Conservation (phyloP, 2,888 invertebrate genomes). For the Adela reaumurella region DNA sequence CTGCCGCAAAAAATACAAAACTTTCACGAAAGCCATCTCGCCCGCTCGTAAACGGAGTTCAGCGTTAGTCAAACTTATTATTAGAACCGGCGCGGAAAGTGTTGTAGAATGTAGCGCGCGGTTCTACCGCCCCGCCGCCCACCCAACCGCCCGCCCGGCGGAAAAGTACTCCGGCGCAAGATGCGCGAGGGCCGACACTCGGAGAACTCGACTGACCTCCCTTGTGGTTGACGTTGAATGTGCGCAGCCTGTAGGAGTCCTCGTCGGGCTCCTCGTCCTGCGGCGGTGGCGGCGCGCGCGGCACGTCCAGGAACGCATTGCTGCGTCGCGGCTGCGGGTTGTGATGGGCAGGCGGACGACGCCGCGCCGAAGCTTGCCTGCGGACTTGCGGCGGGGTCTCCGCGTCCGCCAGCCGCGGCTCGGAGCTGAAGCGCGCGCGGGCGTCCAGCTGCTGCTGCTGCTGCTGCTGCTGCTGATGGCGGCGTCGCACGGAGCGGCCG, state of each 20-base stretch:
- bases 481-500: slow-evolving; percentile 54
- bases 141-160: no score
- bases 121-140: no score
- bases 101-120: neutral
- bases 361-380: slow-evolving; percentile 58
- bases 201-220: slow-evolving; percentile 61
- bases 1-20: neutral
- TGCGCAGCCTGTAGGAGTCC: slow-evolving; percentile 85
- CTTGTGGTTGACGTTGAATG: slow-evolving; percentile 90
- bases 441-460: slow-evolving; percentile 46
- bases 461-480: slow-evolving; percentile 42
- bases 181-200: no score
- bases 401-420: slow-evolving; percentile 62
- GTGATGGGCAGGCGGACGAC: slow-evolving; percentile 47
- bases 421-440: slow-evolving; percentile 62
- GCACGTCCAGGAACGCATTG: slow-evolving; percentile 70
- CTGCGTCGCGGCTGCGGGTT: slow-evolving; percentile 59
- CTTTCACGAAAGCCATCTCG: neutral
- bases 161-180: no score
- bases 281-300: slow-evolving; percentile 29
- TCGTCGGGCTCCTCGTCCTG: slow-evolving; percentile 68
- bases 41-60: neutral
- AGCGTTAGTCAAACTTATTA: neutral
- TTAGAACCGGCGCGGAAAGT: neutral
- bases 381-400: slow-evolving; percentile 66